phyloP scores from a whole-genome alignment of 2,797 vertebrate species.

The Pygocentrus nattereri region DNA sequence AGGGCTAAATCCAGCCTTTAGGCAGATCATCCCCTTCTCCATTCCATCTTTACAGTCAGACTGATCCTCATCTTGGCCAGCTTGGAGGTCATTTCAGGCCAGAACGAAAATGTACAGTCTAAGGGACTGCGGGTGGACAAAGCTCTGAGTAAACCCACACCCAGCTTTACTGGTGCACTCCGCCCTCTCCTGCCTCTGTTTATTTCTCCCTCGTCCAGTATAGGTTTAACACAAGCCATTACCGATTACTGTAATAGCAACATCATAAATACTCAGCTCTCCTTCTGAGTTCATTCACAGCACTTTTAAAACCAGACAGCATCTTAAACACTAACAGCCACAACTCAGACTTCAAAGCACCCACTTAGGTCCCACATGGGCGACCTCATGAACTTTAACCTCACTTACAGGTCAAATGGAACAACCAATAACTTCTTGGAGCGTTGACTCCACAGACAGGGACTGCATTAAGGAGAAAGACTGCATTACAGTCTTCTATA shows the following conservation, averaged over 20 bases:
- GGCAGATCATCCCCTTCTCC: neutral
- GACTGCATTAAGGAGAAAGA: neutral
- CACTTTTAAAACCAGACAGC: slow-evolving; percentile 22
- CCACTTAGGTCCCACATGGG: slow-evolving; percentile 42
- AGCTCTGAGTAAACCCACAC: neutral
- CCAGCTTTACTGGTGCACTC: neutral
- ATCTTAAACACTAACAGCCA: neutral
- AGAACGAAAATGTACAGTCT: slow-evolving; percentile 9
- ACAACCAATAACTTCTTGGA: slow-evolving; percentile 47
- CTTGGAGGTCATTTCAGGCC: neutral
- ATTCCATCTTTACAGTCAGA: neutral
- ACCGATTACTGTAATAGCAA: neutral
- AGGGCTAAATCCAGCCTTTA: neutral
- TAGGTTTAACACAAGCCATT: neutral
- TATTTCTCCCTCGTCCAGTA: neutral
- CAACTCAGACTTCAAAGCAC: slow-evolving; percentile 52
- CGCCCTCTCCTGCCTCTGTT: slow-evolving; percentile 1
- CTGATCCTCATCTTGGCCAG: neutral
- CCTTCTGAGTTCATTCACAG: neutral
- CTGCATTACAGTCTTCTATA: neutral
- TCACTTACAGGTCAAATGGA: slow-evolving; percentile 46
- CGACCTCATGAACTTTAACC: slow-evolving; percentile 47
- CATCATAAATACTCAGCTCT: neutral
- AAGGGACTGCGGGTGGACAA: neutral
- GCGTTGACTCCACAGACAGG: neutral